Evolutionary conservation across 2,888 invertebrate species (phyloP).

Genomic region (Laspeyria flexula): DNA sequence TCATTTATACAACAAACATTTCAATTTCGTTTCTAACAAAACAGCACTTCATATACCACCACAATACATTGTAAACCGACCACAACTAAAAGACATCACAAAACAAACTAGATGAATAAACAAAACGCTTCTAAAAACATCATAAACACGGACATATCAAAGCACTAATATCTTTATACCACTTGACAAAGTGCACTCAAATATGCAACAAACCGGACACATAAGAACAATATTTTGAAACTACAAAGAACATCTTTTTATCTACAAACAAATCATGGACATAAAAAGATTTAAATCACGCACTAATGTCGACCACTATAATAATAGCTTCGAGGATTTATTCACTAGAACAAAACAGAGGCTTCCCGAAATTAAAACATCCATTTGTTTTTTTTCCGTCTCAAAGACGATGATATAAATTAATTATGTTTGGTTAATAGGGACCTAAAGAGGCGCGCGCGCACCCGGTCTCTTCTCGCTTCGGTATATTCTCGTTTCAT

Average conservation of each 20-base stretch:
- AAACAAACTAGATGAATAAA: slow-evolving; percentile 6
- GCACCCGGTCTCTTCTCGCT: slow-evolving; percentile 36
- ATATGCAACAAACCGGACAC: slow-evolving; percentile 28
- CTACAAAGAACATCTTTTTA: slow-evolving; percentile 51
- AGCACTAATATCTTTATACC: slow-evolving; percentile 11
- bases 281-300: slow-evolving; percentile 56
- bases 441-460: slow-evolving; percentile 38
- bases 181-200: slow-evolving; percentile 33
- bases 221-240: slow-evolving; percentile 42
- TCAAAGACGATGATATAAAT: slow-evolving; percentile 65
- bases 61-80: not conserved
- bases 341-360: slow-evolving; percentile 31
- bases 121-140: slow-evolving; percentile 10
- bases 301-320: slow-evolving; percentile 59
- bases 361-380: slow-evolving; percentile 66
- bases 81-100: not conserved
- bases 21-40: too few species aligned
- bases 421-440: slow-evolving; percentile 81
- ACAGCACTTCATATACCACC: not conserved
- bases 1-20: too few species aligned
- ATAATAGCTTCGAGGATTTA: slow-evolving; percentile 59
- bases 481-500: slow-evolving; percentile 36
- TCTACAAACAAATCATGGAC: slow-evolving; percentile 56
- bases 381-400: slow-evolving; percentile 46
- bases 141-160: slow-evolving; percentile 10